Base-by-base conservation (phyloP, 2,113 vertebrate species). In the Abramis brama region DNA sequence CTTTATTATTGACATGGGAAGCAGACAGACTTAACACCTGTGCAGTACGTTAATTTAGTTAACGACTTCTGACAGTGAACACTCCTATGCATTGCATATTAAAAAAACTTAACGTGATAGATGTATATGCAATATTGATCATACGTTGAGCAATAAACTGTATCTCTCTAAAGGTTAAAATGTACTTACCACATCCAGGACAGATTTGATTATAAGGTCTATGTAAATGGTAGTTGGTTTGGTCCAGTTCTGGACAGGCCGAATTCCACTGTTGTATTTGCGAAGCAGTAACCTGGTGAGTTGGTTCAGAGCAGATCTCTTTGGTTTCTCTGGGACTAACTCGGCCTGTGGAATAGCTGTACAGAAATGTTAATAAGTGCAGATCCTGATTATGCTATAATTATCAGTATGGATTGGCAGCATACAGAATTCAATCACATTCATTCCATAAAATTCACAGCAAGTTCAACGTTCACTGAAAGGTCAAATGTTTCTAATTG, bases 181-280 rank as follows among this genome's bases (percentile, higher is more conserved):
- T 55, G 39, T 23, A 83, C 82, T 85, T 91, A 97, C 96, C 95
- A 97, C 96, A 27, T 96, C 95, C 13, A 97, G 88, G 4, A 97
- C 92, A 6, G 96, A 95, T 50, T 95, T 93, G 25, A 97, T 91
- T 3, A 93, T 92, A 6, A 97, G 90, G 86, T 97, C 96, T 3
- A 97, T 94, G 90, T 94, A 94, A 33, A 97, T 88, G 0, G 91
- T 94, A 59, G 94, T 97, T 1, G 95, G 57, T 43, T 92, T 90
- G 2, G 92, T 94, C 96, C 96, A 97, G 89, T 96, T 92, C 71
- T 91, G 90, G 57, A 97, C 96, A 0, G 96, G 96, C 43, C 96
- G 94, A 27, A 96, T 94, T 6, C 95, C 96, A 59, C 94, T 94
- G 88, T 92, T 91, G 17, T 97, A 97, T 19, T 93, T 95, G 86